phyloP scores from a whole-genome alignment of 1,140 invertebrate genomes.

The Drosophila tropicalis region DNA sequence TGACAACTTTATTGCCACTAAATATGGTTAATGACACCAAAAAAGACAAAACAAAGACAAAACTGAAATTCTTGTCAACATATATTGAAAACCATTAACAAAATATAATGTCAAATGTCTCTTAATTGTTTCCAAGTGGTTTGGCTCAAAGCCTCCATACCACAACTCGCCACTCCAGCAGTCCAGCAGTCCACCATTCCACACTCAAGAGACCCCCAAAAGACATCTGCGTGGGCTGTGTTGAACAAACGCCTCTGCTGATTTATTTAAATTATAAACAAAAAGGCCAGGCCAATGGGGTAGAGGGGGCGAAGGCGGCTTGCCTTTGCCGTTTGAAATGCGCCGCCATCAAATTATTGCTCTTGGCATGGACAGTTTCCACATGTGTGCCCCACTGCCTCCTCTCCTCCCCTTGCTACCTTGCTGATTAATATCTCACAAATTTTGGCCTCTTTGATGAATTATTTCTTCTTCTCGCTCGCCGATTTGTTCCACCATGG shows the following conservation, averaged over 20 bases:
- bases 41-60: constrained; percentile 9
- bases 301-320: background rate
- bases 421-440: constrained; percentile 75
- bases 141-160: constrained; percentile 16
- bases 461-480: constrained; percentile 65
- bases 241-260: constrained; percentile 48
- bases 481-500: constrained; percentile 54
- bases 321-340: constrained; percentile 54
- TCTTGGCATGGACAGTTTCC: constrained; percentile 69
- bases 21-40: constrained; percentile 74
- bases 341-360: constrained; percentile 68
- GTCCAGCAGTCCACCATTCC: constrained; percentile 14
- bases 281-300: constrained; percentile 35
- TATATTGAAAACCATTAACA: constrained; percentile 57
- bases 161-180: constrained; percentile 17
- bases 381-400: constrained; percentile 52
- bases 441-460: constrained; percentile 70
- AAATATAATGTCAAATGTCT: constrained; percentile 72
- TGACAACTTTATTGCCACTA: constrained; percentile 77
- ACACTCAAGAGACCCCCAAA: constrained; percentile 18
- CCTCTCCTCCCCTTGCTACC: background rate
- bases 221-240: constrained; percentile 56
- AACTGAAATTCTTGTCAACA: constrained; percentile 49
- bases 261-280: constrained; percentile 64
- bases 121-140: constrained; percentile 71